phyloP scores from a whole-genome alignment of 1,140 invertebrate genomes.

The Drosophila fuyamai region DNA sequence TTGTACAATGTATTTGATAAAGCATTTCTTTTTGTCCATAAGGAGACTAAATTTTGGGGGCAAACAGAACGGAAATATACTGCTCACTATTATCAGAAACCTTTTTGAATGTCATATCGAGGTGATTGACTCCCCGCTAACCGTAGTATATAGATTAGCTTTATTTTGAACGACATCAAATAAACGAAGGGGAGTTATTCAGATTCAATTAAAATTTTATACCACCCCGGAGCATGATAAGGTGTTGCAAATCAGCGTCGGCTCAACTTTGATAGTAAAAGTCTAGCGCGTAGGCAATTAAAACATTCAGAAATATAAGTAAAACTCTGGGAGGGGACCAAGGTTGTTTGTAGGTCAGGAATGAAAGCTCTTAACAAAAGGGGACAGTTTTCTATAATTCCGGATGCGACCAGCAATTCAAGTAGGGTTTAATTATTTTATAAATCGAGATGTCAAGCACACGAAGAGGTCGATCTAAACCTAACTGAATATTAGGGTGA shows the following conservation, averaged over 20 bases:
- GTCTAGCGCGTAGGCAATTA: conserved; percentile 3
- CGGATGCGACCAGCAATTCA: conserved; percentile 7
- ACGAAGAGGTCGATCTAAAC: background rate
- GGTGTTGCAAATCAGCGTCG: conserved; percentile 31
- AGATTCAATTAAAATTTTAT: conserved; percentile 51
- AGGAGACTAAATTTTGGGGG: background rate
- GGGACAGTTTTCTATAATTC: conserved; percentile 23
- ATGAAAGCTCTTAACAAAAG: conserved; percentile 11
- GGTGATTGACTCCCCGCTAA: conserved; percentile 22
- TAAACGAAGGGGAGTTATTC: conserved; percentile 8
- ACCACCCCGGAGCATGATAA: conserved; percentile 43
- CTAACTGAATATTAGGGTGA: background rate
- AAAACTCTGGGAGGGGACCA: conserved; percentile 4
- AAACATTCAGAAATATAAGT: conserved; percentile 2
- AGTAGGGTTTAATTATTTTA: conserved; percentile 4
- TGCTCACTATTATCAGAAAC: conserved; percentile 9
- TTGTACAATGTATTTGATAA: too few species aligned
- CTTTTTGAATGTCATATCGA: conserved; percentile 64
- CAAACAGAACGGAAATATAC: background rate
- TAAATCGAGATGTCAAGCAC: too few species aligned
- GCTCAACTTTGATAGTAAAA: conserved; percentile 38
- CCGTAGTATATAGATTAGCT: conserved; percentile 27
- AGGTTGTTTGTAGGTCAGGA: conserved; percentile 60
- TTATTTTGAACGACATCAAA: conserved; percentile 15
- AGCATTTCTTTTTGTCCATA: too few species aligned